Base-by-base conservation (phyloP, 2,888 invertebrate species). In the Dysmachus trigonus region DNA sequence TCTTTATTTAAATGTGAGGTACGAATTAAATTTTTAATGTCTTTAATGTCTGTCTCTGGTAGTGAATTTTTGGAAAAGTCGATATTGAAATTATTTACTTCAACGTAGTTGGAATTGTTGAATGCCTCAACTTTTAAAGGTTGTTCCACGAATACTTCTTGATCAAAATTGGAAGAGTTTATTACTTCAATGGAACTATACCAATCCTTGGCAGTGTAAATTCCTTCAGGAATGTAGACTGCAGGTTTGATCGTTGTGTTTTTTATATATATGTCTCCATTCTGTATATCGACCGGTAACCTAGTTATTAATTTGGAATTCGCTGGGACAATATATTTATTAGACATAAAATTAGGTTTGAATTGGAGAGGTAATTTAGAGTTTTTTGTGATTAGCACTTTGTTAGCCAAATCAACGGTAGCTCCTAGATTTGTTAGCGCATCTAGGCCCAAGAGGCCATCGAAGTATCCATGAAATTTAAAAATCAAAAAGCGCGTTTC, bases 81-180 rank as follows among this genome's bases (percentile, higher is more conserved):
- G 53, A 87, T 38, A 31, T 71, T 87, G 22, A 86, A 81, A 18
- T 83, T 87, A 27, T 87, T 86, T 15, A 87, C 51, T 41, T 87
- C 85, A 22, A 85, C 73, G 62, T 81, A 87, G 47, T 86, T 62
- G 8, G 79, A 22, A 88, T 51, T n/a, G 22, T n/a, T 71, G 38
- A 82, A 85, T 41, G 85, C 47, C 31, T 62, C 77, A 0, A 83
- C 86, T 33, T 88, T 86, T 30, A 87, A n/a, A 1, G 87, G 87
- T 83, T 87, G 87, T 86, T 88, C 85, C 33, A 87, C 41, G 38
- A 77, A 86, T n/a, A 88, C 8, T n/a, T 79, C n/a, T 71, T 87
- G 73, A 31, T 86, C 82, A 27, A 79, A 22, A 27, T 76, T 30
- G n/a, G 87, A 87, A 27, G 1, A 35, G 15, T 87, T 87, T 51